Percentiles rank a stretch among this genome's conserved stretches.
Conservation (phyloP, 2,113 vertebrate species). For the Hippocampus guttulatus region DNA sequence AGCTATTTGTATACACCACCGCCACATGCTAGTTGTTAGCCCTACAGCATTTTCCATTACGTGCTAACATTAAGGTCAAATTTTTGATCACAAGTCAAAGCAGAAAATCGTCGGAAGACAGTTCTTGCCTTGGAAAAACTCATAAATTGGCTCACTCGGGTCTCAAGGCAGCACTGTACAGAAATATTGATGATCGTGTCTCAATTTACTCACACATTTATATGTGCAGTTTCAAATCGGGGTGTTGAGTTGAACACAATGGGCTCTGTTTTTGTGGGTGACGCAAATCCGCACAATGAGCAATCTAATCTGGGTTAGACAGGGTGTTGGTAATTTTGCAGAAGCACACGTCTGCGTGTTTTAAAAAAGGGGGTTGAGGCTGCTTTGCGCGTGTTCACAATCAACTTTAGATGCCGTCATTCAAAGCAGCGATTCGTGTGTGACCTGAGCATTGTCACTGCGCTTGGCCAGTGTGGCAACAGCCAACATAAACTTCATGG, state of each 20-base stretch:
- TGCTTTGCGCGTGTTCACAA: neutral
- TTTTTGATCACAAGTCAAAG: too few species aligned
- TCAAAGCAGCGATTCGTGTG: neutral
- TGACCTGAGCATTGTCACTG: too few species aligned
- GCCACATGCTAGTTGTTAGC: too few species aligned
- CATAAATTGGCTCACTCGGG: too few species aligned
- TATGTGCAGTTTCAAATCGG: neutral
- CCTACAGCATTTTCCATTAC: too few species aligned
- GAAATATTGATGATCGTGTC: neutral
- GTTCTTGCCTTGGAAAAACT: too few species aligned
- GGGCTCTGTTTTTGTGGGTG: neutral
- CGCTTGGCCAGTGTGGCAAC: too few species aligned
- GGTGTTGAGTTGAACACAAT: neutral
- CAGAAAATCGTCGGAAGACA: too few species aligned
- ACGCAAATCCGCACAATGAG: neutral
- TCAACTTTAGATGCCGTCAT: neutral
- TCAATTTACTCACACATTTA: neutral
- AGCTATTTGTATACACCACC: too few species aligned
- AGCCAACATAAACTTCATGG: too few species aligned
- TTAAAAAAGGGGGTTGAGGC: neutral
- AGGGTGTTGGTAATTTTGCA: neutral
- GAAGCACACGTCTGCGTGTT: neutral
- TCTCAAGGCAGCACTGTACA: too few species aligned
- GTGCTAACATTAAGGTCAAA: too few species aligned
- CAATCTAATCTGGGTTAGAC: neutral